Percentiles rank a stretch among this genome's conserved stretches.
phyloP scores from a whole-genome alignment of 1,140 invertebrate genomes.

The Micrasema minimum region DNA sequence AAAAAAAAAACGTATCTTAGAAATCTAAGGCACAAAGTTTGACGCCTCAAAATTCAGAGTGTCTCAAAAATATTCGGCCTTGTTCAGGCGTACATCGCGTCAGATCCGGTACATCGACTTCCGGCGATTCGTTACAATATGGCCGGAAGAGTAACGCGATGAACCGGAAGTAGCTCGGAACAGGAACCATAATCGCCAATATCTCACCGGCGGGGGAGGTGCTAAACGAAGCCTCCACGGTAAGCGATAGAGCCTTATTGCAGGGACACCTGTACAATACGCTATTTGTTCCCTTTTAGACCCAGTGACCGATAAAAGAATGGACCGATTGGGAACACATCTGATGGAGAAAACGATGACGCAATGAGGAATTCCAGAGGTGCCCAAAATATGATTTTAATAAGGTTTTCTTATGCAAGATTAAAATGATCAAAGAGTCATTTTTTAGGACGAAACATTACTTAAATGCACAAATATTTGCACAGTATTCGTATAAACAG shows the following conservation, averaged over 20 bases:
- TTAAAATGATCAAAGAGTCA: no score
- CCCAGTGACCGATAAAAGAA: background rate
- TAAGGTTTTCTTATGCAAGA: no score
- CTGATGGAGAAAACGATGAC: no score
- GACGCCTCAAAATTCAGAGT: no score
- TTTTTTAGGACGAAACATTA: no score
- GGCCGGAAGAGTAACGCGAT: slow-evolving; percentile 18
- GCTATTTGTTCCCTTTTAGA: slow-evolving; percentile 1
- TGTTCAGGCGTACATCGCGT: no score
- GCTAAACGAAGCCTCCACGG: slow-evolving; percentile 23
- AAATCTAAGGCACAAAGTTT: no score
- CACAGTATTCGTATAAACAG: no score
- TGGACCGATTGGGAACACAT: background rate
- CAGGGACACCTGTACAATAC: slow-evolving; percentile 26
- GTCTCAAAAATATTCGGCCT: background rate
- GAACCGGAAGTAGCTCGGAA: slow-evolving; percentile 24
- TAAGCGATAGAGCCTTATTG: slow-evolving; percentile 13
- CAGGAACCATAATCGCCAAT: slow-evolving; percentile 35
- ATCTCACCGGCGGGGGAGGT: slow-evolving; percentile 18
- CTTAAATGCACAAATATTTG: no score
- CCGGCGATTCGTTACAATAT: slow-evolving; percentile 28
- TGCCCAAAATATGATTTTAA: no score
- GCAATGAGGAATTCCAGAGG: no score
- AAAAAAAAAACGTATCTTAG: no score
- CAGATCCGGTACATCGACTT: slow-evolving; percentile 27